Base-by-base conservation (phyloP, 2,888 invertebrate species). In the Mycalesis mineus region DNA sequence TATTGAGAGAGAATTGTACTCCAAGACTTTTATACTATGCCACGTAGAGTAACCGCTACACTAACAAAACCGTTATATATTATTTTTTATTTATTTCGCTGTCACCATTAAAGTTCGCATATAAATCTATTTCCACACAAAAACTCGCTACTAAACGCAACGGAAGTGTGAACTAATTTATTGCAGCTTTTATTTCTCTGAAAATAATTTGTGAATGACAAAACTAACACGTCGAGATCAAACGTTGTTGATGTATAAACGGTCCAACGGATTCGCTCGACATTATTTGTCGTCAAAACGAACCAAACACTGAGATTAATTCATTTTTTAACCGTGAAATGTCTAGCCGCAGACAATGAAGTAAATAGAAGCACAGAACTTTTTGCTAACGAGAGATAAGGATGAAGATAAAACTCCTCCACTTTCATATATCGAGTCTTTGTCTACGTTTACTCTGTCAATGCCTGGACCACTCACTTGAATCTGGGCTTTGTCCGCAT, bases 211-310 rank as follows among this genome's bases (percentile, higher is more conserved):
- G 29, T 55, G 31, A 13, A 13, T 22, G 47, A 40, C 15, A 55
- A 47, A 52, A 55, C 47, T 28, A 29, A 42, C 55, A 37, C 47
- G 51, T 37, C 17, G 13, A 47, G 59, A 59, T 59, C 59, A 59
- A 59, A 59, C 55, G 52, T 55, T 50, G 59, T 42, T 52, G 50
- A 59, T 41, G 41, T 55, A 14, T 55, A 50, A 40, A 59, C 41
- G 51, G 15, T 31, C n/a, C 13, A 29, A 17, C 36, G 11, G 36
- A 36, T 11, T 9, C 9, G 11, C 11, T 9, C 33, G 33, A 47
- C 47, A 33, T 47, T 47, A 47, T 47, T 45, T 33, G 14, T 15
- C 7, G 14, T 17, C n/a, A 7, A 28, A 29, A n/a, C 44, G 44
- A 28, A 44, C 42, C n/a, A n/a, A n/a, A 2, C n/a, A 42, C 42